Base-by-base conservation (phyloP, 2,888 invertebrate genomes). In the Chorisops tibialis region DNA sequence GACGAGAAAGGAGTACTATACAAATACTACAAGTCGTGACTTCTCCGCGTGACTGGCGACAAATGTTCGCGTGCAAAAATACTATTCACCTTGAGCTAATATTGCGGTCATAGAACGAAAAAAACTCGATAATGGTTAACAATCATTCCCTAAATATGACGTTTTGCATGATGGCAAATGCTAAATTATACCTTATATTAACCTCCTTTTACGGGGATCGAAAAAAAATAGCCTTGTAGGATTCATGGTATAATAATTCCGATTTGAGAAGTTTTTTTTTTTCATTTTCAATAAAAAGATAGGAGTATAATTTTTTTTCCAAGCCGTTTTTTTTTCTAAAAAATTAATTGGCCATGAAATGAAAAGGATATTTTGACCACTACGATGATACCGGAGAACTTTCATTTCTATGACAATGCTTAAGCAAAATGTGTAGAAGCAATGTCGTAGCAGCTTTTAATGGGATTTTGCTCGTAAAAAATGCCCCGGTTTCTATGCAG, bases 311-410 rank as follows among this genome's bases (percentile, higher is more conserved):
- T 30, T 2, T 30, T 30, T 45, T 45, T 18, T 56, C 35, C 16
- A 45, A 41, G 24, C 41, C 41, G 16, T 39, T 24, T 30, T 43
- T 56, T 30, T 56, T 43, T 56, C 56, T n/a, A n/a, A n/a, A 30
- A 14, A 43, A 30, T 56, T 18, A 56, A 56, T 45, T 45, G 45
- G 30, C 56, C 56, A 21, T 56, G 56, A 56, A 56, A 56, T 56
- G 35, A 43, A 38, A 43, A n/a, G 12, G 51, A 52, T 11, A 5
- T 41, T 41, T 41, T 41, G n/a, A 14, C 41, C 16, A 16, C 14
- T 1, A 14, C 11, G 37, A 37, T 37, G 37, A 6, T 9, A 37
- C 6, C 12, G 41, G 5, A 16, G 16, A n/a, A 14, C 12, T 16
- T 41, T 41, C 3, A 14, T n/a, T 41, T 41, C 16, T 7, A 41